phyloP scores from a whole-genome alignment of 2,113 vertebrate species.

The Urocolius indicus region DNA sequence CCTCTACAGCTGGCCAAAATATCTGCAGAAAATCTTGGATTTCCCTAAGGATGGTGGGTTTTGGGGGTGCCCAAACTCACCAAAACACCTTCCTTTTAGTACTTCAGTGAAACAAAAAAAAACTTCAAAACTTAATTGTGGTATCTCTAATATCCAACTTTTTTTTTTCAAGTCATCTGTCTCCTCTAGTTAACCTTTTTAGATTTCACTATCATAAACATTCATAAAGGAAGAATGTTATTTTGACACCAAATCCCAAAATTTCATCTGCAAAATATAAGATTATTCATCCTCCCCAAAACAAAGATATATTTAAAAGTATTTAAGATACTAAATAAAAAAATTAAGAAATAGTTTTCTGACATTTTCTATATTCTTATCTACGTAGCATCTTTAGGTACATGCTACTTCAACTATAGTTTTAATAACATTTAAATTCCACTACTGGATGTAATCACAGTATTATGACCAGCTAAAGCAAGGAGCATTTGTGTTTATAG shows the following conservation, averaged over 20 bases:
- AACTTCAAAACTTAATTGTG: not conserved
- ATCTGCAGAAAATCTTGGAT: not conserved
- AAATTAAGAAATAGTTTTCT: not conserved
- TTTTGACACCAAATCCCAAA: not conserved
- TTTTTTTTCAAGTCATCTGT: not conserved
- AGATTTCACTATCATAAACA: not conserved
- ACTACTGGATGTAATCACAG: not conserved
- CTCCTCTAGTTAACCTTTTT: not conserved
- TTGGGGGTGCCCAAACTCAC: not conserved
- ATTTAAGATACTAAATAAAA: not conserved
- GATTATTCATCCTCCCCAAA: not conserved
- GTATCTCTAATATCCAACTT: not conserved
- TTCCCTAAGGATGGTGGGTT: not conserved
- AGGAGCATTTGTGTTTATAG: not conserved
- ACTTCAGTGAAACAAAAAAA: not conserved
- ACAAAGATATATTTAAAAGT: not conserved
- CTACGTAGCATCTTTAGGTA: not conserved
- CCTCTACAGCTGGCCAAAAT: not conserved
- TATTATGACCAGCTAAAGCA: constrained; percentile 6
- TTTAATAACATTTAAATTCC: not conserved
- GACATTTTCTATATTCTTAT: not conserved
- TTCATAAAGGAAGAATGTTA: not conserved
- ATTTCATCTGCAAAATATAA: not conserved
- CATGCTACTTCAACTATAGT: not conserved
- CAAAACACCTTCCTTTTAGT: not conserved